phyloP scores from a whole-genome alignment of 2,888 invertebrate genomes.

The Drosophila prolongata region DNA sequence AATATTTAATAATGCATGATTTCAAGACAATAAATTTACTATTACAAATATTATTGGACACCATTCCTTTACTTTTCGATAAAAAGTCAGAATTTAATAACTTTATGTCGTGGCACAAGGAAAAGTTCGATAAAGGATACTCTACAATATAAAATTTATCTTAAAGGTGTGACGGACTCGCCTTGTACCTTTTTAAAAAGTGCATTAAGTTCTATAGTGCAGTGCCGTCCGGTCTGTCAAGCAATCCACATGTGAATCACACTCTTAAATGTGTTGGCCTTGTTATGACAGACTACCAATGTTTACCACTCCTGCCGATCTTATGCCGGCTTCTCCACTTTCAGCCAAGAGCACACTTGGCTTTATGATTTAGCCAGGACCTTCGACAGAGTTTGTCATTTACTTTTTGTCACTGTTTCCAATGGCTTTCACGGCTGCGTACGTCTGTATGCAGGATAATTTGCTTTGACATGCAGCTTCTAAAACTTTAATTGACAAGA shows the following conservation, averaged over 20 bases:
- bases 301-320: conserved; percentile 42
- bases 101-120: too few relatives aligned
- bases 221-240: conserved; percentile 32
- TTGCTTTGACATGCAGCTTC: conserved; percentile 62
- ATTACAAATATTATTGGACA: too few relatives aligned
- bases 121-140: too few relatives aligned
- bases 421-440: conserved; percentile 27
- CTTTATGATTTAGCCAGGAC: conserved; percentile 45
- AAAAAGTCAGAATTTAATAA: too few relatives aligned
- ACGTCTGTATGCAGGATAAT: conserved; percentile 51
- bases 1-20: too few relatives aligned
- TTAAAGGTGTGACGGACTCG: too few relatives aligned
- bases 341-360: conserved; percentile 41
- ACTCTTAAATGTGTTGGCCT: conserved; percentile 40
- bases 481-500: conserved; percentile 68
- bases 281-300: conserved; percentile 43
- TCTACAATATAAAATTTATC: too few relatives aligned
- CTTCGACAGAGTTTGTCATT: conserved; percentile 44
- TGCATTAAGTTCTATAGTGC: background rate
- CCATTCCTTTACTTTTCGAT: too few relatives aligned
- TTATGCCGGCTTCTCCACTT: background rate
- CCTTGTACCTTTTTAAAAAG: too few relatives aligned
- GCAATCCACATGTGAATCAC: conserved; percentile 58
- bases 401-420: conserved; percentile 35
- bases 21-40: too few relatives aligned